Evolutionary conservation across 2,888 invertebrate species (phyloP), one percentile per base, ranked within the genome.

Genomic region (Catocala sponsa): DNA sequence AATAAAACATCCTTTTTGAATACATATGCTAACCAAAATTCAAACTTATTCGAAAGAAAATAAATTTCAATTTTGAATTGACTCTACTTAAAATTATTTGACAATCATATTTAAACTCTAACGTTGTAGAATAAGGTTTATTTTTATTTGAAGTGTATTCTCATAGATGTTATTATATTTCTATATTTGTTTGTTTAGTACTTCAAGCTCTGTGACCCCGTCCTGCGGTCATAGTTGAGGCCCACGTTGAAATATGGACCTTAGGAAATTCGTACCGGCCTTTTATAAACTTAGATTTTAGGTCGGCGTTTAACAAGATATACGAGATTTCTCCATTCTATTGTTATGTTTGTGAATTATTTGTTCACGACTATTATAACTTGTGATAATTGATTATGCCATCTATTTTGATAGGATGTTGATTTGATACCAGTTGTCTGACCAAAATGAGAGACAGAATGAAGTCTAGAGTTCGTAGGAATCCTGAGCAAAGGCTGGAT

Each of bases 201-300:
- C 85, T 78, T 85, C 75, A 76, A 78, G 80, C 80, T 72, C 79
- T 72, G 77, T 87, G 85, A 87, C 86, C 88, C 82, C 77, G 71
- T 81, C 81, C 69, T 75, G 71, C 83, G 86, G 85, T 87, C 85
- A 84, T 83, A 84, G 83, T 80, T 83, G 80, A 81, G 82, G 82
- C 76, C 71, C 74, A 73, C 72, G 67, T 74, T 82, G 78, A 84
- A 85, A 83, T 86, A 86, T 85, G 79, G 80, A 76, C 66, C 63
- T 73, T 65, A 74, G 74, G 79, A 81, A 82, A 74, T 76, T 73
- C 67, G 78, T 76, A 68, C 62, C 9, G 63, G 63, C 61, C 60
- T 58, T n/a, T n/a, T 65, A 59, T 59, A 65, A 61, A 66, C 50
- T 64, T 64, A 43, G 47, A 9, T 60, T 64, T 70, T 72, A 59